Evolutionary conservation across 1,140 invertebrate genomes (phyloP).

Genomic region (Zaprionus nigranus): DNA sequence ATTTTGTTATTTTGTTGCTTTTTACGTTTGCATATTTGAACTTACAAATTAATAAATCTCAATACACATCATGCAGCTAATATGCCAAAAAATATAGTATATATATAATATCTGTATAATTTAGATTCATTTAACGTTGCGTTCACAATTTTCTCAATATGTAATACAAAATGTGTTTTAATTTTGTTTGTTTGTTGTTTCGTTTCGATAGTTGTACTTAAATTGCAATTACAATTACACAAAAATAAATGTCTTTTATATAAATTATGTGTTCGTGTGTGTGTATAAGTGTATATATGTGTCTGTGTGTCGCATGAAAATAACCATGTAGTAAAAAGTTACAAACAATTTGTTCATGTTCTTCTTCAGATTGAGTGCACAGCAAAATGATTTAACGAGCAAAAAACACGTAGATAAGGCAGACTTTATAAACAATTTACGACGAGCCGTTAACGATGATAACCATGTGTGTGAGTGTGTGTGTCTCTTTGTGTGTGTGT

Average conservation of each 20-base stretch:
- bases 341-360: slow-evolving; percentile 41
- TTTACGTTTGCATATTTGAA: slow-evolving; percentile 15
- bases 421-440: slow-evolving; percentile 60
- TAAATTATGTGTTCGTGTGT: slow-evolving; percentile 36
- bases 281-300: neutral
- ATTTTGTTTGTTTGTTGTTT: slow-evolving; percentile 29
- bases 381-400: slow-evolving; percentile 65
- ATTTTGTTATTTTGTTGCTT: slow-evolving; percentile 5
- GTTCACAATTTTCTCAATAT: slow-evolving; percentile 43
- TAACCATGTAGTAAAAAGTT: slow-evolving; percentile 39
- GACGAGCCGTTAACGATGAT: slow-evolving; percentile 47
- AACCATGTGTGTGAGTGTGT: slow-evolving; percentile 13
- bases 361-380: slow-evolving; percentile 54
- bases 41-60: slow-evolving; percentile 63
- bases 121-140: slow-evolving; percentile 54
- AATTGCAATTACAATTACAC: slow-evolving; percentile 66
- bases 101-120: slow-evolving; percentile 41
- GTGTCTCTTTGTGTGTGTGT: slow-evolving; percentile 9
- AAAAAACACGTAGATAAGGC: slow-evolving; percentile 70
- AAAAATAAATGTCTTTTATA: slow-evolving; percentile 69
- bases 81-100: slow-evolving; percentile 47
- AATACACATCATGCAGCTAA: slow-evolving; percentile 51
- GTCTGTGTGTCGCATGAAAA: slow-evolving; percentile 29
- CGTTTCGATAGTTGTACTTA: slow-evolving; percentile 55
- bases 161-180: slow-evolving; percentile 38